Base-by-base conservation (phyloP, 2,888 invertebrate species). In the Odontothrips loti region DNA sequence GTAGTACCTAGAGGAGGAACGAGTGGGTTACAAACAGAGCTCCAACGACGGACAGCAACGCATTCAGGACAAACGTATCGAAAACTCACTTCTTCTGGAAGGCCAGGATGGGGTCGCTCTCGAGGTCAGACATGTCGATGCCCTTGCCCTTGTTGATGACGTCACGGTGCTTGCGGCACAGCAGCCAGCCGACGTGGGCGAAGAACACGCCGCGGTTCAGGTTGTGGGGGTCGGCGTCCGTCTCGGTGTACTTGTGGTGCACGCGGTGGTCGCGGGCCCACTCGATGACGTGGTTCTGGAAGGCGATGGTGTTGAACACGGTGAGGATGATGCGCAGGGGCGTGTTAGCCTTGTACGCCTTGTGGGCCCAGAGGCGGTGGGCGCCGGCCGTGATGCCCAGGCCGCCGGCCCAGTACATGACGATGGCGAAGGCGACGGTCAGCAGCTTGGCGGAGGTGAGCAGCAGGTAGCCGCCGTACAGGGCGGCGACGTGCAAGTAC, bases 311-410 rank as follows among this genome's bases (percentile, higher is more conserved):
- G 88, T 98, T 96, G 89, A 94, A 93, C 79, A 94, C 84, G 63
- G 93, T 91, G 82, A 99, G 90, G 63, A 98, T 88, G 11, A 96
- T 85, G 84, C 95, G 90, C 9, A 98, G 90, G 0, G 96, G 98
- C 91, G 94, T 92, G 87, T 93, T 96, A 11, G 98, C 98, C 89
- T 98, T 98, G 90, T 98, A 99, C 0, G 97, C 92, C 86, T 95
- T 93, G 89, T 99, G 99, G 0, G 98, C 92, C 98, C 98, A 99
- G 48, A 98, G 91, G 85, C 99, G 90, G 88, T 99, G 99, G 2
- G 96, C 97, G 47, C 99, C 99, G 29, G 97, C 98, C 23, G 99
- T 99, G 83, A 99, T 96, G 27, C 99, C 98, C 82, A 98, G 88
- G 9, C 95, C 98, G 12, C 94, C 93, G 83, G 91, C 87, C 82